Conservation (phyloP, 2,888 invertebrate genomes). For the Subacronicta megacephala region DNA sequence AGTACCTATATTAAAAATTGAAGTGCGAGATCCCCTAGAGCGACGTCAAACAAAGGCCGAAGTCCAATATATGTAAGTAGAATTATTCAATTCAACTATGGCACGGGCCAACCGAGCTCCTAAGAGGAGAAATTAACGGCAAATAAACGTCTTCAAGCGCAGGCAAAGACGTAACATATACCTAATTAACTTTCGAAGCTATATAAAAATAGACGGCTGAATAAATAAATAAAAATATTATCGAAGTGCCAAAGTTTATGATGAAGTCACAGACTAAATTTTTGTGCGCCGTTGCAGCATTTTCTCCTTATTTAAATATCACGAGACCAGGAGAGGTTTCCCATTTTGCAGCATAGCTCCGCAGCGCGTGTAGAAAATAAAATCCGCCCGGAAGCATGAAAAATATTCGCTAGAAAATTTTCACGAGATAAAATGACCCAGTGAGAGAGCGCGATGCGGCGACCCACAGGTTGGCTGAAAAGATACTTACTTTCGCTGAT, state of each 20-base stretch:
- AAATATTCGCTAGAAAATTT: conserved; percentile 17
- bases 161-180: no score
- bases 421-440: conserved; percentile 20
- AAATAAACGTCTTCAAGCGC: no score
- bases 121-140: no score
- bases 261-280: no score
- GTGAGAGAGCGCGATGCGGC: conserved; percentile 7
- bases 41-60: no score
- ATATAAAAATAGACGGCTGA: conserved; percentile 14
- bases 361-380: conserved; percentile 9
- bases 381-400: neutral
- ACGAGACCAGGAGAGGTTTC: neutral
- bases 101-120: no score
- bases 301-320: conserved; percentile 22
- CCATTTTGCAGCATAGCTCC: neutral
- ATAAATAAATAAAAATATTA: conserved; percentile 24
- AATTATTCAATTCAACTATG: no score
- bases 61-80: no score
- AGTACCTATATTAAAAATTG: no score
- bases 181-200: no score
- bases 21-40: no score
- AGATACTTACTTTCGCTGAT: conserved; percentile 43
- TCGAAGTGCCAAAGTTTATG: no score
- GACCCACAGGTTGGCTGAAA: conserved; percentile 45
- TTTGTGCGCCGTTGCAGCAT: conserved; percentile 5